Evolutionary conservation across 2,888 invertebrate species (phyloP).

Genomic region (Apodemia mormo): DNA sequence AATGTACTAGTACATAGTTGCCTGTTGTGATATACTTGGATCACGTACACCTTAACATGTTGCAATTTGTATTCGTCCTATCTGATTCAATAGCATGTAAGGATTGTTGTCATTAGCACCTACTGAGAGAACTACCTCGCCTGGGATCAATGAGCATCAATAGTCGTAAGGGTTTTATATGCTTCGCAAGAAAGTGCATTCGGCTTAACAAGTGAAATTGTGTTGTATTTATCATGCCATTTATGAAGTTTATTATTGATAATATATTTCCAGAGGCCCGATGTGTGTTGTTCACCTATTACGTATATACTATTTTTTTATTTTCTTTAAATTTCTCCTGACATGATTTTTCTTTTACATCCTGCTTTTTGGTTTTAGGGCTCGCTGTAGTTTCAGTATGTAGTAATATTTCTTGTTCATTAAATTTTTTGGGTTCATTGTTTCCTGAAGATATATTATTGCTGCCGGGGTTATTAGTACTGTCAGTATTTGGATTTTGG

Average conservation of each 20-base stretch:
- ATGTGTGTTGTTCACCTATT: background rate
- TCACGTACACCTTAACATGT: background rate
- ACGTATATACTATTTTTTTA: background rate
- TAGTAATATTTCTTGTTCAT: no score
- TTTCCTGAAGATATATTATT: no score
- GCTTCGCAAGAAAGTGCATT: slow-evolving; percentile 2
- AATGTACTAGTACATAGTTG: background rate
- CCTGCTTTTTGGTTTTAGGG: background rate
- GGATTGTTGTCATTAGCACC: background rate
- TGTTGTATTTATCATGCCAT: background rate
- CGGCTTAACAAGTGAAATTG: background rate
- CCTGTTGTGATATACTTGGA: background rate
- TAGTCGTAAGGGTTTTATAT: background rate
- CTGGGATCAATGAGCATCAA: background rate
- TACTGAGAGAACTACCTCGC: background rate
- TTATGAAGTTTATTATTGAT: background rate
- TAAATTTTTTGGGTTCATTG: no score
- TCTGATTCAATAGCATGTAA: background rate
- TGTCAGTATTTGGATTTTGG: no score
- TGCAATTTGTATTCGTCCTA: background rate
- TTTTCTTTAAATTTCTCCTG: no score
- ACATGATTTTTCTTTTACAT: background rate
- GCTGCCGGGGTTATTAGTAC: no score
- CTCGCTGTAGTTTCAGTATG: no score
- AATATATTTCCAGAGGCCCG: background rate